Percentiles rank a stretch among this genome's conserved stretches.
Conservation (phyloP, 2,888 invertebrate species). For the Himalopsyche japonica region DNA sequence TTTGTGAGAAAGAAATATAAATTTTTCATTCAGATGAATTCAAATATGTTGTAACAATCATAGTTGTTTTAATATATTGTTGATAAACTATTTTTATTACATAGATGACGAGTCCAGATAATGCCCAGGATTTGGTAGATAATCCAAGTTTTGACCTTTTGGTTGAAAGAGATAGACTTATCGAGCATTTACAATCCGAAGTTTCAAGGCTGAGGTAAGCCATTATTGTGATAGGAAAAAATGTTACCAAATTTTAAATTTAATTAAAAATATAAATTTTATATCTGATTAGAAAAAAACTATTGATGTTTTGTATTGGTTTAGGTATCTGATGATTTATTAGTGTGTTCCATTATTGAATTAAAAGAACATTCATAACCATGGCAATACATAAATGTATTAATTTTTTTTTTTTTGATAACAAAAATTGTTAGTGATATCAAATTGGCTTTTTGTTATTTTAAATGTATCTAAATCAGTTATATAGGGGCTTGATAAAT, state of each 20-base stretch:
- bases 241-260: too few relatives aligned
- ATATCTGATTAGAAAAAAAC: too few relatives aligned
- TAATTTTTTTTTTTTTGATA: background rate
- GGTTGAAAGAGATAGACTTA: constrained; percentile 71
- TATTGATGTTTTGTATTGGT: too few relatives aligned
- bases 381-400: background rate
- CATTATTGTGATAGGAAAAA: background rate
- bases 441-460: background rate
- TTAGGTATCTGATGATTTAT: too few relatives aligned
- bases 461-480: background rate
- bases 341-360: too few relatives aligned
- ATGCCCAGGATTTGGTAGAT: constrained; percentile 39
- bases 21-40: background rate
- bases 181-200: constrained; percentile 79
- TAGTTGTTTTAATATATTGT: constrained; percentile 42
- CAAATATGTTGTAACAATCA: background rate
- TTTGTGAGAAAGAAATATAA: background rate
- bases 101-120: constrained; percentile 50
- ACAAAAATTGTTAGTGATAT: background rate
- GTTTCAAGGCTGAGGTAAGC: constrained; percentile 67
- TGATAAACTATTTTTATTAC: constrained; percentile 4
- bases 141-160: constrained; percentile 47
- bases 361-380: background rate
- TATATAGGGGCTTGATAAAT: background rate
- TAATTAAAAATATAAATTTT: too few relatives aligned